A percentile compares a stretch with the other conserved stretches of the same genome.
phyloP scores from a whole-genome alignment of 2,113 vertebrate genomes.

The Cettia cetti region DNA sequence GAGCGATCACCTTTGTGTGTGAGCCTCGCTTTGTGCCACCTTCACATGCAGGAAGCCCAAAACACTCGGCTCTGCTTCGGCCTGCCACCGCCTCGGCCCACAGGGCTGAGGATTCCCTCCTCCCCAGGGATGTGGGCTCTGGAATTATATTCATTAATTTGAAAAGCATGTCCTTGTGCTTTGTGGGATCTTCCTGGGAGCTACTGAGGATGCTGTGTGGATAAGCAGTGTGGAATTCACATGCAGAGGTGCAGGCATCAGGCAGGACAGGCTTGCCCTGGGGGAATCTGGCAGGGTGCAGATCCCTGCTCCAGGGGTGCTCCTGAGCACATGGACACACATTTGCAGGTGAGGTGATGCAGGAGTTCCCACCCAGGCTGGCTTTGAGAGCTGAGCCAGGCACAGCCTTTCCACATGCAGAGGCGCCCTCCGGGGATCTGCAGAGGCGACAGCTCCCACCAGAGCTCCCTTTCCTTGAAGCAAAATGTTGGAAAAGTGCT shows the following conservation, averaged over 20 bases:
- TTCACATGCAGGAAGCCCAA: not conserved
- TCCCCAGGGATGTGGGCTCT: not conserved
- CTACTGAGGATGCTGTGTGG: not conserved
- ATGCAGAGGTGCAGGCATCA: accelerated
- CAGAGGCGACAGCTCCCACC: accelerated
- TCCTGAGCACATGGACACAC: not conserved
- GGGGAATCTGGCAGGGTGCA: accelerated
- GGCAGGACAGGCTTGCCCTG: not conserved
- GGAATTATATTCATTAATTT: not conserved
- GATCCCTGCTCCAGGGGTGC: not conserved
- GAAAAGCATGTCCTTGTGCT: not conserved
- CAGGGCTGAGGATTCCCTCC: not conserved
- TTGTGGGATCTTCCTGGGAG: not conserved
- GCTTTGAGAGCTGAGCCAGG: not conserved
- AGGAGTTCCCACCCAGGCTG: not conserved
- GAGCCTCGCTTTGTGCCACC: not conserved
- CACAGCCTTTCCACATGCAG: accelerated
- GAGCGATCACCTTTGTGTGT: not conserved
- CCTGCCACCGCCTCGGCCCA: not conserved
- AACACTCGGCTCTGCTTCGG: not conserved
- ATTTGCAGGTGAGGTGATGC: not conserved
- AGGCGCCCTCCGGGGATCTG: not conserved
- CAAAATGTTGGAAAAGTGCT: not conserved
- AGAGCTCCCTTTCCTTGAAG: not conserved
- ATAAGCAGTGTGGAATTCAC: not conserved